Evolutionary conservation across 2,113 vertebrate species (phyloP).

Genomic region (Osmerus mordax): DNA sequence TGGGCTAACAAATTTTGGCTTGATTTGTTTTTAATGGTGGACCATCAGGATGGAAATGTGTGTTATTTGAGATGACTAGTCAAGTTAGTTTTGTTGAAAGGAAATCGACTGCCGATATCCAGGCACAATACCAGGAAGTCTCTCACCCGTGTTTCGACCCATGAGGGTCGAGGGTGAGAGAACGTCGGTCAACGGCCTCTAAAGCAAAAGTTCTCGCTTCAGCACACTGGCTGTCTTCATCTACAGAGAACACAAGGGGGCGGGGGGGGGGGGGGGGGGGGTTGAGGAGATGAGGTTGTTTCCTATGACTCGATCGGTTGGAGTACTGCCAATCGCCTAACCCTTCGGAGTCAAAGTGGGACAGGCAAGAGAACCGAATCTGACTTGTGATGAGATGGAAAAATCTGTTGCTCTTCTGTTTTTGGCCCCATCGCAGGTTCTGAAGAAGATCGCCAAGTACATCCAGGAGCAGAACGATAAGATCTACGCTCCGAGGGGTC

Average conservation of each 20-base stretch:
- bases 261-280: too few species aligned
- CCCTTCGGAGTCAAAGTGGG: not conserved
- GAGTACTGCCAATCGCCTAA: too few species aligned
- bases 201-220: too few species aligned
- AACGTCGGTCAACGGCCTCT: too few species aligned
- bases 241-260: too few species aligned
- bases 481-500: conserved; percentile 86
- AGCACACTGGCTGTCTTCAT: too few species aligned
- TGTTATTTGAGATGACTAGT: conserved; percentile 26
- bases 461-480: conserved; percentile 98
- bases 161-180: too few species aligned
- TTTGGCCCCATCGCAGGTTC: conserved; percentile 69
- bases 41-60: conserved; percentile 19
- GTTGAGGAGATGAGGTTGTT: too few species aligned
- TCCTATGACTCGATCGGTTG: too few species aligned
- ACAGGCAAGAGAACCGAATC: not conserved
- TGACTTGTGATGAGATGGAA: not conserved
- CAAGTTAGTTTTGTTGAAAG: conserved; percentile 19
- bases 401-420: not conserved
- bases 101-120: not conserved
- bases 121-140: not conserved
- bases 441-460: conserved; percentile 94
- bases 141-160: too few species aligned
- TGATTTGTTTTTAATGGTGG: conserved; percentile 26
- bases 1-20: conserved; percentile 20